Base-by-base conservation (phyloP, 92 coral and sea anemone species). In the Phenganax stokvisi region DNA sequence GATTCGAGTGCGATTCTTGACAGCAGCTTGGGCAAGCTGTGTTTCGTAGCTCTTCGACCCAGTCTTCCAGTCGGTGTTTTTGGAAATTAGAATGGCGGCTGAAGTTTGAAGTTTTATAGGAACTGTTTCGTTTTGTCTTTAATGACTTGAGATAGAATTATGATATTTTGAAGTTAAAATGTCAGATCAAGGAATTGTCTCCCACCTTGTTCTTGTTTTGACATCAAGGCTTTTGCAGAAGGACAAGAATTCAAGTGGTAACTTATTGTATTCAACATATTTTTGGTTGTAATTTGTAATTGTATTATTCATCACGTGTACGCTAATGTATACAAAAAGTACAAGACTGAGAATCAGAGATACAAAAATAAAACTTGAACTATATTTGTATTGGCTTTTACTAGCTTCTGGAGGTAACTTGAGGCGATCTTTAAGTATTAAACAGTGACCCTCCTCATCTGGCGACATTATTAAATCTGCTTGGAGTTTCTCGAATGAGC, bases 171-270 rank as follows among this genome's bases (percentile, higher is more conserved):
- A 47, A 76, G 68, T 75, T 6, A 12, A 44, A 79, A 56, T 63
- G 73, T 68, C 73, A 37, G 83, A 79, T 31, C 74, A 31, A 52
- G 83, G 56, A 63, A n/a, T 54, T 64, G 54, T 79, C 69, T 56
- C 83, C 8, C 54, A 79, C 12, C 53, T 79, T 25, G 51, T 79
- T 12, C 83, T 79, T 11, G 65, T 61, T 65, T 68, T 79, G 51
- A 60, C 74, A 2, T 63, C 83, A 30, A 72, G 74, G 16, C 16
- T 79, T 7, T 64, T 79, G 54, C 83, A 79, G 25, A 79, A 79
- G 16, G 73, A 63, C 83, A 79, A 63, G 74, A 54, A 79, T 11
- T 63, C 83, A 31, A 63, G 57, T 79, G 83, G 83, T 79, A 47
- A 64, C 31, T 63, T 12, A 25, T 56, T 56, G 10, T 7, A 13